These are phyloP conservation scores for mouse (Mus musculus) DNA, from an alignment of 2,113 vertebrate genomes.

Conservation along the genomic window DNA sequence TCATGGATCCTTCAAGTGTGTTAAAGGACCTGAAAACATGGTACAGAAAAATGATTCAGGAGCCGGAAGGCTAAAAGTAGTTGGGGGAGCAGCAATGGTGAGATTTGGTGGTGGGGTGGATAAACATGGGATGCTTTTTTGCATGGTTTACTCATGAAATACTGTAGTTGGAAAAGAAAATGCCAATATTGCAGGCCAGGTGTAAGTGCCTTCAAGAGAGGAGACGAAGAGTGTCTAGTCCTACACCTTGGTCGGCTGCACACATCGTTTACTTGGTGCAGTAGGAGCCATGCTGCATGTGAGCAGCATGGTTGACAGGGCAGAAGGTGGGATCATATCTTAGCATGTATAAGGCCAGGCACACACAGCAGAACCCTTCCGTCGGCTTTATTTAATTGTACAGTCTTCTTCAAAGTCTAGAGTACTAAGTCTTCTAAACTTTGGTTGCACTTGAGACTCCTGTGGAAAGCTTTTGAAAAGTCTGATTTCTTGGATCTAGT, in stretches of 20 bases:
- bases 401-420: background rate
- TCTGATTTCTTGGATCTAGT: background rate
- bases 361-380: background rate
- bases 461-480: background rate
- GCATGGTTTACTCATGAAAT: background rate
- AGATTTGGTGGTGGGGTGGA: background rate
- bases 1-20: background rate
- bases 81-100: background rate
- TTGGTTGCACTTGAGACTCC: background rate
- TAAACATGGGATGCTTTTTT: background rate
- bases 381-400: background rate
- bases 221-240: background rate
- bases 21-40: background rate
- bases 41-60: background rate
- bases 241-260: background rate
- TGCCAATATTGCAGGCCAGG: background rate
- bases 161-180: background rate
- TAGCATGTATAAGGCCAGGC: background rate
- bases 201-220: background rate
- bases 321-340: background rate
- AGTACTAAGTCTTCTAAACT: background rate
- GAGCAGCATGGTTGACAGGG: background rate
- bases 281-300: too few species aligned
- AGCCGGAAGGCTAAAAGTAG: background rate
- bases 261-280: background rate